Base-by-base conservation (phyloP, 2,888 invertebrate species). In the Teinopalpus imperialis region DNA sequence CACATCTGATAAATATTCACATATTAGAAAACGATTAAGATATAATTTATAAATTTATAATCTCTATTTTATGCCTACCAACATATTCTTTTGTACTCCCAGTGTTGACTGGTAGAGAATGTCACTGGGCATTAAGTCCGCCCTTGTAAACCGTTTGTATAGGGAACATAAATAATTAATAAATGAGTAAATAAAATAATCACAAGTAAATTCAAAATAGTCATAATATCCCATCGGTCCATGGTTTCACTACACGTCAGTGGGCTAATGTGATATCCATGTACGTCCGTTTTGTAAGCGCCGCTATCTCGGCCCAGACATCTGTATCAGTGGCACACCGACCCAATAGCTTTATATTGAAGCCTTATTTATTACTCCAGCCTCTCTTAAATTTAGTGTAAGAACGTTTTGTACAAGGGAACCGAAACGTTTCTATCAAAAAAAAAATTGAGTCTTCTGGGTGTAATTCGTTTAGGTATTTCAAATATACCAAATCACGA, bases 251-350 rank as follows among this genome's bases (percentile, higher is more conserved):
- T 64, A 58, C 62, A 62, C 61, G 71, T 72, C 73, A 67, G 58
- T 59, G 63, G 61, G 62, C 73, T 87, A 87, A 87, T 87, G 87
- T 87, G 85, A 81, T 83, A 85, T 80, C 75, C 86, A 69, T 87
- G 87, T 87, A 47, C 60, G 51, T 68, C 63, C 75, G 78, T 81
- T 81, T 78, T 71, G 81, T 77, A 61, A 63, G 61, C 56, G 75
- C 83, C 83, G 87, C 82, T 87, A 87, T 87, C 87, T 66, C 54
- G 39, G 51, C 49, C 55, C 60, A 70, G 83, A 86, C 87, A 86
- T 83, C 86, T 86, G 85, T 83, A 83, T 83, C 86, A 73, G 85
- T 77, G 81, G 85, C 81, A 74, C 71, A 68, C 65, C 66, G 73
- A 66, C 69, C 76, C 73, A 74, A 76, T 75, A 71, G 76, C 81